Percentiles rank a stretch among this genome's conserved stretches.
These are phyloP conservation scores for Enhydra lutris DNA, from an alignment of 2,113 vertebrate species.

Conservation along the genomic window DNA sequence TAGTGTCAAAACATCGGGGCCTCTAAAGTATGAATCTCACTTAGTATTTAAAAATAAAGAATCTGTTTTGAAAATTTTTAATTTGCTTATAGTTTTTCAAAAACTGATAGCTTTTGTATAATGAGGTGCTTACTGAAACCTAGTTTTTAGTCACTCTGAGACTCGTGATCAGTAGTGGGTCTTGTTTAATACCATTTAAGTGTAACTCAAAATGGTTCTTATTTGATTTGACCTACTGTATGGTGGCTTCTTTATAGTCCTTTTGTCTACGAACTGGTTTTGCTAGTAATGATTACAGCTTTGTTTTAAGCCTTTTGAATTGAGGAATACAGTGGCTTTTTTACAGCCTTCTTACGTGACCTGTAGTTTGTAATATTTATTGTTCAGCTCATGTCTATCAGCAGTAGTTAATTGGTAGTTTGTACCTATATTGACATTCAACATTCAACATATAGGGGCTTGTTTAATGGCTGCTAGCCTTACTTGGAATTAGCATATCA, in stretches of 20 bases:
- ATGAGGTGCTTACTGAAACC: background rate
- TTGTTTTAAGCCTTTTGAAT: constrained; percentile 22
- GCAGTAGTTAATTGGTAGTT: constrained; percentile 52
- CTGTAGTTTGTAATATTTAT: constrained; percentile 43
- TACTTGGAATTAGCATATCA: constrained; percentile 45
- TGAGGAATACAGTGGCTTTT: constrained; percentile 28
- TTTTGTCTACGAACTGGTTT: background rate
- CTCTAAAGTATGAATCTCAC: background rate
- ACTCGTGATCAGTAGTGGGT: background rate
- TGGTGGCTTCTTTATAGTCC: background rate
- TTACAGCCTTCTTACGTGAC: background rate
- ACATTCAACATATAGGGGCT: background rate
- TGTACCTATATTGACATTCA: constrained; percentile 21
- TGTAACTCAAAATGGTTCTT: background rate
- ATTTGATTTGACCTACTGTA: background rate
- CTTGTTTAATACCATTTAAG: background rate
- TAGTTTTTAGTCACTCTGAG: background rate
- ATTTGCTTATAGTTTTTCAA: background rate
- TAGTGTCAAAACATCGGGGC: background rate
- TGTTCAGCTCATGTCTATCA: constrained; percentile 44
- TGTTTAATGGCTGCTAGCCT: constrained; percentile 50
- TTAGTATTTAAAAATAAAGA: background rate
- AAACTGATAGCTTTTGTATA: background rate
- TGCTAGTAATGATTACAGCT: background rate
- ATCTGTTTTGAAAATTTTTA: background rate